These are phyloP conservation scores for Wiebesia pumilae DNA, from an alignment of 1,140 invertebrate species.

Conservation along the genomic window DNA sequence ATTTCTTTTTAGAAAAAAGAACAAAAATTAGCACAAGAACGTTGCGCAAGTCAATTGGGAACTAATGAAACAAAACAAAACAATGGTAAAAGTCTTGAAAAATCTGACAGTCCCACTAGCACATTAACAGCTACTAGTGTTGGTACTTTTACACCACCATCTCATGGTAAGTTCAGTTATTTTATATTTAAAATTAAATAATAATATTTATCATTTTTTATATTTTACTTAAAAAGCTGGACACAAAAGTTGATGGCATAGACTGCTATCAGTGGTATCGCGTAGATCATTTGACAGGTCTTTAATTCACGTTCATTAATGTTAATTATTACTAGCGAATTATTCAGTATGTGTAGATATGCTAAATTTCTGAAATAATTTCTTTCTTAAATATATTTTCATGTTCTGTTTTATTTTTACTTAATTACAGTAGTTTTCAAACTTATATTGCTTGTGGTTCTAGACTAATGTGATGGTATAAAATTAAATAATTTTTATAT, in stretches of 20 bases:
- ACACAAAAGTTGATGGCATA: constrained; percentile 75
- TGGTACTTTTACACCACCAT: constrained; percentile 77
- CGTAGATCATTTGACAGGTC: constrained; percentile 68
- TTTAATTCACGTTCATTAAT: constrained; percentile 30
- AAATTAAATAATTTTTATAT: neutral
- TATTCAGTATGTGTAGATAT: neutral
- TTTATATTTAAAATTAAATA: constrained; percentile 52
- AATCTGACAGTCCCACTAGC: constrained; percentile 78
- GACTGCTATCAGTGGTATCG: constrained; percentile 72
- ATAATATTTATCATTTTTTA: constrained; percentile 56
- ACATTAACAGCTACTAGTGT: constrained; percentile 78
- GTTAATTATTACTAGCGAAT: constrained; percentile 8
- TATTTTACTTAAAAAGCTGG: constrained; percentile 66
- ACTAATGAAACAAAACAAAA: constrained; percentile 69
- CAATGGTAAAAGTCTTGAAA: constrained; percentile 75
- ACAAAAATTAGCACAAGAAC: constrained; percentile 71
- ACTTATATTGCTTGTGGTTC: no score
- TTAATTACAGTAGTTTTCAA: neutral
- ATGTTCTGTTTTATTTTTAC: neutral
- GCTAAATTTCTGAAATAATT: no score
- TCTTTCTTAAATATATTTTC: neutral
- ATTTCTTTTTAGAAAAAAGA: constrained; percentile 69
- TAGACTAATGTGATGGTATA: neutral
- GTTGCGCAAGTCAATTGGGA: constrained; percentile 67
- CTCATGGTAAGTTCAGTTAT: constrained; percentile 69